A percentile compares a stretch with the other conserved stretches of the same genome.
These are phyloP conservation scores for Nysson spinosus DNA, from an alignment of 2,888 invertebrate species.

Conservation along the genomic window DNA sequence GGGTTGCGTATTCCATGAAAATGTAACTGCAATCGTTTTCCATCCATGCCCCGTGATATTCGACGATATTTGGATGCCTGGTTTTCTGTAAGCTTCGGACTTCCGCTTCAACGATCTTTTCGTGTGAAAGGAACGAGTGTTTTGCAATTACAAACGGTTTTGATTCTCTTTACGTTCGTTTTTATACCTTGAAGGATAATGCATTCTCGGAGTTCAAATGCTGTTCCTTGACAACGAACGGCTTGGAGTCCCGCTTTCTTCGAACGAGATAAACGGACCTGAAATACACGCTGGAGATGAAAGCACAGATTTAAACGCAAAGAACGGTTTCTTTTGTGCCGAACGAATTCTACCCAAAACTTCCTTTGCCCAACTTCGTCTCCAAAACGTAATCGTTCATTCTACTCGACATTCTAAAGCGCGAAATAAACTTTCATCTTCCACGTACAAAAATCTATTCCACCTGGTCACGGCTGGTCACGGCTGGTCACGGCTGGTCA, in stretches of 20 bases:
- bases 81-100: constrained; percentile 66
- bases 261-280: constrained; percentile 67
- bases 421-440: neutral
- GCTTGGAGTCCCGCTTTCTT: constrained; percentile 62
- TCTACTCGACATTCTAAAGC: too few species aligned
- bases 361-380: constrained; percentile 62
- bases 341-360: constrained; percentile 70
- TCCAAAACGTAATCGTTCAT: constrained; percentile 56
- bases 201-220: constrained; percentile 45
- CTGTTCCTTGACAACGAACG: constrained; percentile 67
- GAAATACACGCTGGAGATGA: too few species aligned
- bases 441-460: too few species aligned
- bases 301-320: neutral
- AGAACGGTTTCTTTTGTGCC: too few species aligned
- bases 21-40: constrained; percentile 78
- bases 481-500: too few species aligned
- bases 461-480: too few species aligned
- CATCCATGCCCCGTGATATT: constrained; percentile 71
- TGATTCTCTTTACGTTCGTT: too few species aligned
- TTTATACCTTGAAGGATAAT: constrained; percentile 48
- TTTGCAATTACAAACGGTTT: too few species aligned
- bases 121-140: too few species aligned
- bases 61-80: constrained; percentile 72
- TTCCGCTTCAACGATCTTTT: constrained; percentile 67
- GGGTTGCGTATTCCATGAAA: constrained; percentile 92